These are phyloP conservation scores for Aplysia californica DNA, from an alignment of 1,140 invertebrate genomes.

Conservation along the genomic window DNA sequence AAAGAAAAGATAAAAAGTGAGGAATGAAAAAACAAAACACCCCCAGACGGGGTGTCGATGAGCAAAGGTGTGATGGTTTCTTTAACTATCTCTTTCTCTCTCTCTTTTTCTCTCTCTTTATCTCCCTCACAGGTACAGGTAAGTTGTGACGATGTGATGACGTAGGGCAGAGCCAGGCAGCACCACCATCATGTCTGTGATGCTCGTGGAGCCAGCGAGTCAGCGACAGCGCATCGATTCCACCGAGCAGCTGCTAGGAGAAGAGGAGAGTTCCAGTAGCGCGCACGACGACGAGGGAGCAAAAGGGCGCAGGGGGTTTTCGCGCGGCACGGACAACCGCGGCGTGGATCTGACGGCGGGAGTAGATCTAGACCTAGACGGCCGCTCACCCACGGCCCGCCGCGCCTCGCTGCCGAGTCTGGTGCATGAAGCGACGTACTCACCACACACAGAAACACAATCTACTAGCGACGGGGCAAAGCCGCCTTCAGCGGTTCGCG, in stretches of 20 bases:
- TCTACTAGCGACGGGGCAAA: background rate
- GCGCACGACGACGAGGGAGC: slow-evolving; percentile 29
- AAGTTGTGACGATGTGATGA: background rate
- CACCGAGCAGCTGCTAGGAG: slow-evolving; percentile 46
- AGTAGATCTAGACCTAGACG: background rate
- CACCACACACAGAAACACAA: background rate
- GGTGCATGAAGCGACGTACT: no score
- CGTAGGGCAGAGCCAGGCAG: background rate
- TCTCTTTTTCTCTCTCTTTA: background rate
- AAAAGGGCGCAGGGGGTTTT: background rate
- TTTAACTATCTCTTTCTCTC: slow-evolving; percentile 2
- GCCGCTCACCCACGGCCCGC: background rate
- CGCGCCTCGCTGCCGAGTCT: background rate
- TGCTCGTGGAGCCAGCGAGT: slow-evolving; percentile 54
- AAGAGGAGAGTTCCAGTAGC: slow-evolving; percentile 13
- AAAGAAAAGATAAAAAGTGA: no score
- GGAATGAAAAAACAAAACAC: background rate
- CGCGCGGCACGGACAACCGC: slow-evolving; percentile 8
- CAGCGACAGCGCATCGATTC: slow-evolving; percentile 55
- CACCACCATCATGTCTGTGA: slow-evolving; percentile 43
- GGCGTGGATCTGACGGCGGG: slow-evolving; percentile 6
- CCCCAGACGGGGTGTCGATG: background rate
- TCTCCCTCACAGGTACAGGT: background rate
- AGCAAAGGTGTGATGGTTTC: background rate
- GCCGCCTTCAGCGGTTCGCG: background rate